These are phyloP conservation scores for Pogoniulus pusillus DNA, from an alignment of 2,797 vertebrate genomes.

Conservation along the genomic window DNA sequence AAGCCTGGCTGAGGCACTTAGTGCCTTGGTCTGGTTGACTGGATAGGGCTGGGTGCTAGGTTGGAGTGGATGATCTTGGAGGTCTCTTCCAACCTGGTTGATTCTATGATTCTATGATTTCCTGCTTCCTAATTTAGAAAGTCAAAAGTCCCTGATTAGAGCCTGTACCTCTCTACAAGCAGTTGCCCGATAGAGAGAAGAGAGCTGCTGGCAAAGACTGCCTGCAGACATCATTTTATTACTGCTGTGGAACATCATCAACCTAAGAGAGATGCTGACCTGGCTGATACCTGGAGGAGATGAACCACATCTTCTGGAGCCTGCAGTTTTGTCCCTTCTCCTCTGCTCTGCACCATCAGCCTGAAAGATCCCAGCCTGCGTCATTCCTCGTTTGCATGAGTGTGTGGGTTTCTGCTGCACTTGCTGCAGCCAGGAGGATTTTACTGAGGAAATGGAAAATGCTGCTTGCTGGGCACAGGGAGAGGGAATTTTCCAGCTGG, in stretches of 20 bases:
- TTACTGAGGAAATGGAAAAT: slow-evolving; percentile 52
- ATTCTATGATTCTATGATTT: too few species aligned
- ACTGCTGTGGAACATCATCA: background rate
- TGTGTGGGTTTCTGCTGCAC: background rate
- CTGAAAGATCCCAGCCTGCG: background rate
- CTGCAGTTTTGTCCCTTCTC: background rate
- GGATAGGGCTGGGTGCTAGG: too few species aligned
- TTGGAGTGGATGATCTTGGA: too few species aligned
- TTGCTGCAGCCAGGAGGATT: background rate
- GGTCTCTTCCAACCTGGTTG: background rate
- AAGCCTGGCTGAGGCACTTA: too few species aligned
- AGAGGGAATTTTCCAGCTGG: slow-evolving; percentile 50
- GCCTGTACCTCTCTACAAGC: slow-evolving; percentile 5
- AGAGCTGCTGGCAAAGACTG: background rate
- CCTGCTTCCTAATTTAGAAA: too few species aligned
- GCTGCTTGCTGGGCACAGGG: slow-evolving; percentile 35
- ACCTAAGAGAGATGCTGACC: background rate
- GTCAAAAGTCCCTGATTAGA: too few species aligned
- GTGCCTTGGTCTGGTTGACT: too few species aligned
- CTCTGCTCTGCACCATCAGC: background rate
- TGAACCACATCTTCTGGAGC: background rate
- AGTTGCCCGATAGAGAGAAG: background rate
- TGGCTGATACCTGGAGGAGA: background rate
- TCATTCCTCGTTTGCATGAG: slow-evolving; percentile 3
- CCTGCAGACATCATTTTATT: background rate